These are phyloP conservation scores for Elephas maximus DNA, from an alignment of 2,113 vertebrate genomes.

Conservation along the genomic window DNA sequence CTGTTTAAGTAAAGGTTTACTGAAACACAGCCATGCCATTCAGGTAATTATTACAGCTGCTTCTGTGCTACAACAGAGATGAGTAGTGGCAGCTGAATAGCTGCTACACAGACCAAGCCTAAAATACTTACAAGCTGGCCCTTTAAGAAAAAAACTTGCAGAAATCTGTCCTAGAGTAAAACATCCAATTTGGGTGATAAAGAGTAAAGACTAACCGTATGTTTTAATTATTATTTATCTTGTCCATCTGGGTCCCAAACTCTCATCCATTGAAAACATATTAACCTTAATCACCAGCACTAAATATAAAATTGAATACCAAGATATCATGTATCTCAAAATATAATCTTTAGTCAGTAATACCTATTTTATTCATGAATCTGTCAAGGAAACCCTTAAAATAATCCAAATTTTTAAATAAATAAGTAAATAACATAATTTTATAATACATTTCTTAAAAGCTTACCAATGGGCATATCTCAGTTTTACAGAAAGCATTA, in stretches of 20 bases:
- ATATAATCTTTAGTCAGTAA: not conserved
- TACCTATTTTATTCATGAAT: slow-evolving; percentile 29
- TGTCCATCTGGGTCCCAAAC: not conserved
- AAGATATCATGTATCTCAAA: slow-evolving; percentile 27
- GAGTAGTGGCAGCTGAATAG: not conserved
- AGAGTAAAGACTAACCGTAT: not conserved
- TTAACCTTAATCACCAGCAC: not conserved
- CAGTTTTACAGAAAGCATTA: slow-evolving; percentile 66
- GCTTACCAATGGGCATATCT: slow-evolving; percentile 94
- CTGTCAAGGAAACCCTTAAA: slow-evolving; percentile 9
- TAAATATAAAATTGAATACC: not conserved
- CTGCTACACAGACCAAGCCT: not conserved
- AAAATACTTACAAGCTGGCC: slow-evolving; percentile 10
- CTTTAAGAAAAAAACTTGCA: not conserved
- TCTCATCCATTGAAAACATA: not conserved
- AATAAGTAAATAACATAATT: not conserved
- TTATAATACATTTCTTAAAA: slow-evolving; percentile 32
- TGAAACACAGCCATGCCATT: not conserved
- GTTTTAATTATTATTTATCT: slow-evolving; percentile 1
- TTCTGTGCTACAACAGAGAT: not conserved
- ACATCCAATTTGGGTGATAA: not conserved
- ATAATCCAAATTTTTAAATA: slow-evolving; percentile 29
- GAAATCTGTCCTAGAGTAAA: not conserved
- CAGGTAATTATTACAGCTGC: not conserved
- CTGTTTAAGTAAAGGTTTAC: not conserved